Evolutionary conservation across 2,113 vertebrate species (phyloP).

Genomic region (Sylvilagus bachmani): DNA sequence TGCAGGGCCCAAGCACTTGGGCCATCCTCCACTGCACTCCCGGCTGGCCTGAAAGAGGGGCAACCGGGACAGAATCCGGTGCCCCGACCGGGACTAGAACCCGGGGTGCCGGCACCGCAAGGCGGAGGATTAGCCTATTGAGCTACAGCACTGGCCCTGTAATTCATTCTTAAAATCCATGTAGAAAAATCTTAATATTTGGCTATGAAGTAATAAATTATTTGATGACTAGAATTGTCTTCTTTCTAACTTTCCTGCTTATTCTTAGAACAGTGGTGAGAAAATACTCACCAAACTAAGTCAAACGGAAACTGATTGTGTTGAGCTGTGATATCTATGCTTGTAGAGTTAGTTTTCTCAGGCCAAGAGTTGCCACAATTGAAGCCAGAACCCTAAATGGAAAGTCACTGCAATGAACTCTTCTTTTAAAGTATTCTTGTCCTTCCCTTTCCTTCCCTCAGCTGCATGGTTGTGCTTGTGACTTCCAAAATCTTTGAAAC

Average conservation of each 20-base stretch:
- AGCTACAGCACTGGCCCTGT: no score
- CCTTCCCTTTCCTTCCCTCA: constrained; percentile 3
- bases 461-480: constrained; percentile 23
- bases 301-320: background rate
- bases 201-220: background rate
- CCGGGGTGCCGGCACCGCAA: no score
- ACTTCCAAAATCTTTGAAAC: constrained; percentile 22
- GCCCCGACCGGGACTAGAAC: no score
- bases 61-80: no score
- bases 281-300: background rate
- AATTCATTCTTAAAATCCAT: background rate
- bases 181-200: constrained; percentile 36
- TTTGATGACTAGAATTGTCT: background rate
- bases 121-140: no score
- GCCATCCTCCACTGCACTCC: no score
- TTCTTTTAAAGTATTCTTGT: constrained; percentile 42
- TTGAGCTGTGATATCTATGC: background rate
- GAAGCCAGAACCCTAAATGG: background rate
- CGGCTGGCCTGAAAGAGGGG: no score
- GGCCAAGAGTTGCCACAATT: background rate
- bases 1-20: no score
- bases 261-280: constrained; percentile 1
- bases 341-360: background rate
- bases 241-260: background rate
- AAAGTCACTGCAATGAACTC: background rate